Evolutionary conservation across 2,797 vertebrate species (phyloP), one percentile per base, ranked within the genome.

Genomic region (Novumbra hubbsi): DNA sequence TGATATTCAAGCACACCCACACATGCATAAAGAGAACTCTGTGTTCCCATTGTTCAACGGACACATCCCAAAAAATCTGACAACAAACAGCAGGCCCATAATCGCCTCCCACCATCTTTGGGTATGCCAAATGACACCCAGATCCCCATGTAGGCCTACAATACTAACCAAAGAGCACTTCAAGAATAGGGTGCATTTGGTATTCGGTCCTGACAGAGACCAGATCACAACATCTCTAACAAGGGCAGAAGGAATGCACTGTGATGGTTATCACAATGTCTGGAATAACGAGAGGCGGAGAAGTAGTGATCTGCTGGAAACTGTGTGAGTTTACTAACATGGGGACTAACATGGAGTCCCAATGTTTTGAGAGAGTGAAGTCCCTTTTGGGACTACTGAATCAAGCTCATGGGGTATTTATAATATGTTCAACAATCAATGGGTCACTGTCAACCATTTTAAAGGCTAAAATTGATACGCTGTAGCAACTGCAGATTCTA

Each of bases 21-120:
- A 64, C 28, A 65, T 2, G 65, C 30, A 34, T 45, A 14, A 45
- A 72, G 69, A 72, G 64, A 80, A 63, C 81, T 87, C 80, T 82
- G 74, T 81, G 76, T 75, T 73, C 77, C 74, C 71, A 84, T 83
- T 88, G 87, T 85, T 74, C 68, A 76, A 50, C 62, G 77, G 70
- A 80, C 81, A 81, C 82, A 83, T 76, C 68, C 82, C 69, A 71
- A 64, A 85, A 84, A 73, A 62, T 28, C 66, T 55, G 65, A 27
- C 71, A 79, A 71, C 73, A 70, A 48, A 41, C 45, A 73, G 64
- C 67, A 69, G 62, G 24, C 71, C 63, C 67, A 60, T 62, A 41
- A 16, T 50, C 45, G 60, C 71, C 60, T 52, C 27, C 60, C 73
- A 68, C 74, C 76, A 79, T 49, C 72, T 45, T 38, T 12, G 0